Base-by-base conservation (phyloP, 2,888 invertebrate species). In the Elmis aenea region DNA sequence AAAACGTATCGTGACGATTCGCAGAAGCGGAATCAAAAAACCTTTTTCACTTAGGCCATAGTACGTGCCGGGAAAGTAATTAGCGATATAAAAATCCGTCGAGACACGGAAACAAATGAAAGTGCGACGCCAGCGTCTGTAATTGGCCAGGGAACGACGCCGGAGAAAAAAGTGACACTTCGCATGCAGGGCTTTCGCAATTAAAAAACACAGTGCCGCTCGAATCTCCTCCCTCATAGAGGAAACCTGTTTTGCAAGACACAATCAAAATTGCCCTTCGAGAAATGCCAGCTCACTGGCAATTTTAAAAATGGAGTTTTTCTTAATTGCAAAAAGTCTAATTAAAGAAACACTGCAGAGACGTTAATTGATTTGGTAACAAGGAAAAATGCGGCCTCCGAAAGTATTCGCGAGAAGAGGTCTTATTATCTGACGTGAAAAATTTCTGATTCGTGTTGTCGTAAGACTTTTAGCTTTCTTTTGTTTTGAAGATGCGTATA, bases 1-100 rank as follows among this genome's bases (percentile, higher is more conserved):
- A 18, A 18, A 18, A 6, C 8, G 8, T 18, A n/a, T n/a, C n/a
- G n/a, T n/a, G n/a, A n/a, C n/a, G n/a, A 8, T 18, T 18, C 8
- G 18, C 8, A 18, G 18, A 8, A 11, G n/a, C 33, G 26, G 40
- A 40, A 40, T 35, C 35, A 31, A 38, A 38, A 38, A 45, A 38
- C 33, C 35, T 32, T 25, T 42, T 45, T 34, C 44, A 45, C 43
- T 50, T 41, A 40, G 43, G 24, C 29, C 34, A 23, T 35, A 18
- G 46, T 58, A 67, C 66, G 67, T 66, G 67, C 63, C 58, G 35
- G 54, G 62, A 66, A 68, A 67, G 64, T 67, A 69, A 69, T 69
- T 69, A 69, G 65, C 57, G 61, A 62, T 61, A 66, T 67, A 68
- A 68, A 69, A 69, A 68, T 68, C 67, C 66, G 62, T 56, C 61